phyloP scores from a whole-genome alignment of 53 echinoderm and acorn worm genomes.

The Pentamera pediparva region DNA sequence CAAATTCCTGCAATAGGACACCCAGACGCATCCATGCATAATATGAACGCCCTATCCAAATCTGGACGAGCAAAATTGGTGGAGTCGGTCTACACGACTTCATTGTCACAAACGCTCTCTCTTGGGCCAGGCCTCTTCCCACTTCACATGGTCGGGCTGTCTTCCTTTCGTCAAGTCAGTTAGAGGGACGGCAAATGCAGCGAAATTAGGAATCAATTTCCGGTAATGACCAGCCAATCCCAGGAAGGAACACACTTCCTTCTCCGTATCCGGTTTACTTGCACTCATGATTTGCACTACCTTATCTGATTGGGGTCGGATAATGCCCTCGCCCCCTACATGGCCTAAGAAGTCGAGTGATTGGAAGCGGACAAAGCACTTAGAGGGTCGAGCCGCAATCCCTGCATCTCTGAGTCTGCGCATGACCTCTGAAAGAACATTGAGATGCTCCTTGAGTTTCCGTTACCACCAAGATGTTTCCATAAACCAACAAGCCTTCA shows the following conservation, averaged over 20 bases:
- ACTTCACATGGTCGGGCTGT: constrained; percentile 13
- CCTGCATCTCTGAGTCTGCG: constrained; percentile 32
- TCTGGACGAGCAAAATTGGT: constrained; percentile 1
- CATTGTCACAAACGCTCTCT: constrained; percentile 2
- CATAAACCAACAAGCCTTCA: background rate
- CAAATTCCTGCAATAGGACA: too few species aligned
- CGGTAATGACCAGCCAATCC: constrained; percentile 21
- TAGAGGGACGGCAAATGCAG: constrained; percentile 35
- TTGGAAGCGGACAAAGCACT: constrained; percentile 33
- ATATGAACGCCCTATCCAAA: background rate
- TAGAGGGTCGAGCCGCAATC: constrained; percentile 39
- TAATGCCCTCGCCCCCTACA: constrained; percentile 29
- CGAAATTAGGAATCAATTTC: constrained; percentile 42
- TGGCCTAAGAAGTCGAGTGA: constrained; percentile 48
- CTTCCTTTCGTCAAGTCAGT: constrained; percentile 42
- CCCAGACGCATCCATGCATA: constrained; percentile 27
- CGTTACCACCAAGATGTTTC: too few species aligned
- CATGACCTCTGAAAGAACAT: constrained; percentile 1
- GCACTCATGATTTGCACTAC: constrained; percentile 5
- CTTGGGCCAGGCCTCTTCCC: constrained; percentile 11
- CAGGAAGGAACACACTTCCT: constrained; percentile 26
- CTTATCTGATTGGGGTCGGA: constrained; percentile 29
- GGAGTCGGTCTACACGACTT: background rate
- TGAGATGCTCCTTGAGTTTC: constrained; percentile 23
- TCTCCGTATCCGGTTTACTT: constrained; percentile 26